Evolutionary conservation across 2,113 vertebrate species (phyloP).

Genomic region (Siniperca knerii): DNA sequence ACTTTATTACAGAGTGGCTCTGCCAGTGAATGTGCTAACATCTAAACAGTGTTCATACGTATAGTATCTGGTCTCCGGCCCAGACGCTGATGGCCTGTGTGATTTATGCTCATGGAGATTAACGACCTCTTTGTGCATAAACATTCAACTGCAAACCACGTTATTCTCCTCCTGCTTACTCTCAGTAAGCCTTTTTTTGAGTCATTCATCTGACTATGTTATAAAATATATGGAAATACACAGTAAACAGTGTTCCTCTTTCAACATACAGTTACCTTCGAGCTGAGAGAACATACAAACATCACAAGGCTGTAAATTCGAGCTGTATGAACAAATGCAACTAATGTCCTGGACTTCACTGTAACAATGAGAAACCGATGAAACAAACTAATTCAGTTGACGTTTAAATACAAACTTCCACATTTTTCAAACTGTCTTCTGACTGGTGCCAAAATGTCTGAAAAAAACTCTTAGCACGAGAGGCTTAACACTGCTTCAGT

Average conservation of each 20-base stretch:
- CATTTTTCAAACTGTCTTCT: conserved; percentile 27
- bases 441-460: not conserved
- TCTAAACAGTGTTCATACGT: conserved; percentile 26
- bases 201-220: conserved; percentile 22
- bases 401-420: conserved; percentile 34
- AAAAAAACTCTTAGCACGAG: not conserved
- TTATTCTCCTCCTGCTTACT: conserved; percentile 37
- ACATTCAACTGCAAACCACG: conserved; percentile 29
- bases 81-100: conserved; percentile 20
- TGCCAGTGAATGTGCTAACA: conserved; percentile 23
- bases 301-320: not conserved
- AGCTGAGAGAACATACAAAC: conserved; percentile 24
- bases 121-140: conserved; percentile 30
- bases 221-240: conserved; percentile 27
- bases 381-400: not conserved
- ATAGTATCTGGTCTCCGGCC: conserved; percentile 2
- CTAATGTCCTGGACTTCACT: not conserved
- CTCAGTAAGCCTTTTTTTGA: conserved; percentile 27
- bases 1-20: conserved; percentile 18
- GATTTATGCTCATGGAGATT: conserved; percentile 48
- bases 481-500: not conserved
- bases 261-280: not conserved
- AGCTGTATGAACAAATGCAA: not conserved
- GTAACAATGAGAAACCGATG: not conserved
- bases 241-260: conserved; percentile 17